A percentile compares a stretch with the other conserved stretches of the same genome.
These are phyloP conservation scores for Rhagoletis pomonella DNA, from an alignment of 1,140 invertebrate species.

Conservation along the genomic window DNA sequence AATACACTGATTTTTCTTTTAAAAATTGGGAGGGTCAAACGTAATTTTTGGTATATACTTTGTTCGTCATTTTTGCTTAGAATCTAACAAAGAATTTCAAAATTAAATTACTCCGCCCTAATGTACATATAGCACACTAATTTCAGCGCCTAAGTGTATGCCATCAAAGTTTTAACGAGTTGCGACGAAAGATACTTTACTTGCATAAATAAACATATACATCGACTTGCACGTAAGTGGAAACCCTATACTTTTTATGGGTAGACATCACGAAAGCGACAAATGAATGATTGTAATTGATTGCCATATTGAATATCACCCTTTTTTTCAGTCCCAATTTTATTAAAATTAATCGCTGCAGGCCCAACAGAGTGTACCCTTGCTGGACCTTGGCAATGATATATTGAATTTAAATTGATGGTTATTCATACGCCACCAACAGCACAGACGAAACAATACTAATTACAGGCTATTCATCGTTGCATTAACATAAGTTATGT, in stretches of 20 bases:
- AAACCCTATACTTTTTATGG: not conserved
- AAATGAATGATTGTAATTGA: constrained; percentile 15
- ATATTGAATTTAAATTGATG: constrained; percentile 39
- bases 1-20: no score
- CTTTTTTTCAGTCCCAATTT: not conserved
- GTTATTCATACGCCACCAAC: not conserved
- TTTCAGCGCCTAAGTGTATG: no score
- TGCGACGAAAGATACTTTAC: not conserved
- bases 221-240: not conserved
- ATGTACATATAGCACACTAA: no score
- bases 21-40: no score
- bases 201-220: not conserved
- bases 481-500: not conserved
- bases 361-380: not conserved
- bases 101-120: no score
- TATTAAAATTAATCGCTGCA: not conserved
- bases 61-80: no score
- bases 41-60: no score
- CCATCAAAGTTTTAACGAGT: no score
- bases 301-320: constrained; percentile 6
- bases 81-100: no score
- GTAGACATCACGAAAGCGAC: not conserved
- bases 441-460: not conserved
- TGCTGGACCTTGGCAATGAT: no score
- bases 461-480: not conserved